Evolutionary conservation across 2,113 vertebrate genomes (phyloP), one percentile per base, ranked within the genome.

Genomic region (Macheiramphus alcinus): DNA sequence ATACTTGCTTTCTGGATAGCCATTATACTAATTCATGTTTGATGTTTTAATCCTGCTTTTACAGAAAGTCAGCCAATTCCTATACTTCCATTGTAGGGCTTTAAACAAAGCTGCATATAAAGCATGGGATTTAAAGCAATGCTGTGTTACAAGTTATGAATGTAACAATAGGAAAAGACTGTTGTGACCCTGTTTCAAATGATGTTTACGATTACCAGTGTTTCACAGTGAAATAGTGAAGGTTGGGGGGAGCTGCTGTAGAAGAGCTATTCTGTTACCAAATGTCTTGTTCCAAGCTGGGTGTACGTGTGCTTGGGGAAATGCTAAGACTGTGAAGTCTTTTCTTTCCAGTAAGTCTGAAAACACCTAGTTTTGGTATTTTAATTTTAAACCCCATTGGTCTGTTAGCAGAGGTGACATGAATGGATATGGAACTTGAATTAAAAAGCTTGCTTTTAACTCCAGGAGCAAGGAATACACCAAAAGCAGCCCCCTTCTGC

Each of bases 11-110:
- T 90, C 70, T 92, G 59, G 36, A 22, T 73, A 66, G 71, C 48
- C 23, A 7, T 88, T 90, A 52, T n/a, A 70, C 52, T 85, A 83
- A 86, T 88, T 94, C 79, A 83, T 62, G 76, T 94, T 95, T 88
- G 75, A 83, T 92, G 48, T 92, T 93, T 94, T 93, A 97, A 94
- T 95, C 58, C 86, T 83, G 36, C 53, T 45, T 65, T 63, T 86
- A 2, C 80, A 50, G 81, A 93, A 95, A 93, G 94, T 85, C 92
- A 92, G 74, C 86, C 88, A 88, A 62, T 96, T 94, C 83, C 50
- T 86, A 58, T 67, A 70, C 45, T 83, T 73, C 86, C 40, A 53
- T 95, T 94, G 67, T 92, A 86, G 88, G 48, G 36, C 47, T 92
- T 88, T 82, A 80, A 80, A 86, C 79, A 96, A 80, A 88, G 72